Evolutionary conservation across 1,140 invertebrate genomes (phyloP), one percentile per base, ranked within the genome.

Genomic region (Drosophila cardini): DNA sequence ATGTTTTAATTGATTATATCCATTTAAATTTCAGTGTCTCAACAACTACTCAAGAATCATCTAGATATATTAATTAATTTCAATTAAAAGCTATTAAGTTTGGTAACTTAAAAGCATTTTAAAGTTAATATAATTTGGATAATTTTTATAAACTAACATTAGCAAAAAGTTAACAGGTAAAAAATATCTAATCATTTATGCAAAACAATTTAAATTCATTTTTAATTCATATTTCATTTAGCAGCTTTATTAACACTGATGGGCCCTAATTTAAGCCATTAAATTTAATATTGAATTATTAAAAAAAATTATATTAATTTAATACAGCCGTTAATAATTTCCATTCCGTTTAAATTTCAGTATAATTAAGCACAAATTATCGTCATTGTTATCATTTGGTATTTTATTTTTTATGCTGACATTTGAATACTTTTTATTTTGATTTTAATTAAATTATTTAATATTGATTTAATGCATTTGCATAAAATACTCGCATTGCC

Each of bases 381-480:
- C 32, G 55, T 52, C 61, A 78, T 81, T 81, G 74, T 81, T 86
- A 81, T 75, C 74, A 53, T 45, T 46, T 63, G 32, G 43, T 15
- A 21, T 16, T 26, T 61, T 55, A 13, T 18, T 74, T 67, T 56
- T 53, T 38, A 34, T 48, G 9, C 43, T 40, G 32, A 15, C 7
- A 56, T 55, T 52, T 61, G 16, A 26, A 4, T 10, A 6, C n/a
- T 34, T 52, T 43, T 36, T 76, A 48, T 68, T 74, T 80, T 38
- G 32, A 64, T 63, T 71, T 86, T 85, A 82, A 85, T 86, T 82
- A 70, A 86, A 85, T 85, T 82, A 82, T 86, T 76, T 61, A 36
- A 60, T 82, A 82, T 85, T 86, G 83, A 82, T 82, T 85, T 82
- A 82, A 82, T 86, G 78, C 55, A 82, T 82, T 86, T 83, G 72